These are phyloP conservation scores for Aphelinus atriplicis DNA, from an alignment of 1,140 invertebrate genomes.

Conservation along the genomic window DNA sequence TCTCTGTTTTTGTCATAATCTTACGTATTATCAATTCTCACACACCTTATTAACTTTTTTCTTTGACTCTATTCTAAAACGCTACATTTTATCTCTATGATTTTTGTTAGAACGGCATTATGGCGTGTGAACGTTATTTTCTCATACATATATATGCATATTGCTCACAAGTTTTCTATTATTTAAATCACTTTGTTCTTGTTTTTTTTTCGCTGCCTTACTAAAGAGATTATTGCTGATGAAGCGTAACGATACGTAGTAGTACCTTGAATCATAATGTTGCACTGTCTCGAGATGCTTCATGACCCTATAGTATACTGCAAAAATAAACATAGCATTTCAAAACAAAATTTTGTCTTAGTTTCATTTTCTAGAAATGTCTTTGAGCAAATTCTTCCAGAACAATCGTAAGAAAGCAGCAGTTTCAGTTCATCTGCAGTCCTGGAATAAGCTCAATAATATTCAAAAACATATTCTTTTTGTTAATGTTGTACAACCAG, in stretches of 20 bases:
- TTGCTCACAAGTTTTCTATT: constrained; percentile 6
- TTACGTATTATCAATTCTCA: no score
- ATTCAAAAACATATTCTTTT: no score
- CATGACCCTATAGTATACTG: not conserved
- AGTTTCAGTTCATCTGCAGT: no score
- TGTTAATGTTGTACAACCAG: no score
- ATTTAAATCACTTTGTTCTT: constrained; percentile 12
- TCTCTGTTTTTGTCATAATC: constrained; percentile 25
- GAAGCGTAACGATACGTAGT: constrained; percentile 6
- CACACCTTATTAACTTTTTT: not conserved
- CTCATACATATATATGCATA: constrained; percentile 10
- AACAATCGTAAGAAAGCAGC: no score
- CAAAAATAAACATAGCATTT: not conserved
- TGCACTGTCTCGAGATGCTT: constrained; percentile 9
- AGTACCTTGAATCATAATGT: constrained; percentile 15
- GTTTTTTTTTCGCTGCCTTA: constrained; percentile 1
- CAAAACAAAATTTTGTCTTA: not conserved
- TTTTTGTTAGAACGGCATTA: constrained; percentile 6
- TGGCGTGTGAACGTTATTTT: constrained; percentile 23
- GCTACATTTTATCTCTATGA: not conserved
- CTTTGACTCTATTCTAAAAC: no score
- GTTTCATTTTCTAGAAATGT: no score
- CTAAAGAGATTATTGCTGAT: constrained; percentile 7
- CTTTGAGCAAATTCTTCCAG: no score
- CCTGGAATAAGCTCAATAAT: no score